These are phyloP conservation scores for Shinisaurus crocodilurus DNA, from an alignment of 2,113 vertebrate species.

Conservation along the genomic window DNA sequence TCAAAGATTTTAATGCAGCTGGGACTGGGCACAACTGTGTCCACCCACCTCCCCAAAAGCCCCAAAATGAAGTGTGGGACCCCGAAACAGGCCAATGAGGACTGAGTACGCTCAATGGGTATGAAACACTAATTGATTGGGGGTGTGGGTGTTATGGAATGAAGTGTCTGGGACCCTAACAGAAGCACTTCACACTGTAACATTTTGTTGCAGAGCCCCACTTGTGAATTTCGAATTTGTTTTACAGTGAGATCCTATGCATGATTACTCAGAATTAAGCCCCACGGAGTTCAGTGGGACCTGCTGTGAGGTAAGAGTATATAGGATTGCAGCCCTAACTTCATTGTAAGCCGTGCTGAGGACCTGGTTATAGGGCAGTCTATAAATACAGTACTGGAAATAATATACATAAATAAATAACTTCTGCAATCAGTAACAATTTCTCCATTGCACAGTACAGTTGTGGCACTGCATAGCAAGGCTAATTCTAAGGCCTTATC, in stretches of 20 bases:
- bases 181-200: too few relatives aligned
- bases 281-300: not conserved
- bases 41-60: too few relatives aligned
- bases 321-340: not conserved
- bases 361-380: not conserved
- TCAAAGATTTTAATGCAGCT: too few relatives aligned
- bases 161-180: too few relatives aligned
- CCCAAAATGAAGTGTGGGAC: too few relatives aligned
- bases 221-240: not conserved
- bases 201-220: not conserved
- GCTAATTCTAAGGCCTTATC: not conserved
- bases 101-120: too few relatives aligned
- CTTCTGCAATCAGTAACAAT: not conserved
- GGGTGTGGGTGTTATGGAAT: too few relatives aligned
- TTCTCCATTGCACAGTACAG: not conserved
- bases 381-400: not conserved
- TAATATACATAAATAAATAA: not conserved
- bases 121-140: too few relatives aligned
- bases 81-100: too few relatives aligned
- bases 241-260: not conserved
- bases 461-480: not conserved
- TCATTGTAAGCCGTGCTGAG: not conserved
- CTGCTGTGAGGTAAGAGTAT: not conserved
- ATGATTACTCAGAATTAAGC: not conserved
- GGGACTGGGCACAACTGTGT: too few relatives aligned